Conservation (phyloP, 2,888 invertebrate genomes). For the Tryphoninae sp. region DNA sequence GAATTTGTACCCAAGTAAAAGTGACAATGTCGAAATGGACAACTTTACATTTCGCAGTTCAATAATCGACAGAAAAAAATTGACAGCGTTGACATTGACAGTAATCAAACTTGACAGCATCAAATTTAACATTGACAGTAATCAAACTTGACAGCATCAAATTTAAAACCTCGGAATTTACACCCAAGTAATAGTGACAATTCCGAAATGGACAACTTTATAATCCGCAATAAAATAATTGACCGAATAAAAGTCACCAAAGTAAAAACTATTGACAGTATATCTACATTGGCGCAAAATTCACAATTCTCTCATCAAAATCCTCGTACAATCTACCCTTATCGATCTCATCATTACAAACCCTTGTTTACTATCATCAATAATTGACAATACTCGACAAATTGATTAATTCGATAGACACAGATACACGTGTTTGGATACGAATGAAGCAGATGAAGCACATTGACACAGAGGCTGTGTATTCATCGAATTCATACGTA, state of each 20-base stretch:
- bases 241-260: background rate
- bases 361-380: background rate
- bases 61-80: background rate
- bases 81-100: background rate
- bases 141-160: background rate
- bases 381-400: background rate
- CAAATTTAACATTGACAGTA: background rate
- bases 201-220: too few species aligned
- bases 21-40: too few species aligned
- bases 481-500: constrained; percentile 29
- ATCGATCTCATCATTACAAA: background rate
- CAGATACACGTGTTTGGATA: constrained; percentile 19
- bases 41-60: too few species aligned
- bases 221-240: background rate
- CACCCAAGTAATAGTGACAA: too few species aligned
- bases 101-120: background rate
- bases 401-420: constrained; percentile 33
- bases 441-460: constrained; percentile 34
- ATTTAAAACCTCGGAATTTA: too few species aligned
- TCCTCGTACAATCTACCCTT: background rate
- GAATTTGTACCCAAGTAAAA: too few species aligned
- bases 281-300: background rate
- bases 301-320: background rate
- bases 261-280: background rate
- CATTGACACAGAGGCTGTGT: constrained; percentile 25